These are phyloP conservation scores for Lomographa bimaculata DNA, from an alignment of 2,888 invertebrate species.

Conservation along the genomic window DNA sequence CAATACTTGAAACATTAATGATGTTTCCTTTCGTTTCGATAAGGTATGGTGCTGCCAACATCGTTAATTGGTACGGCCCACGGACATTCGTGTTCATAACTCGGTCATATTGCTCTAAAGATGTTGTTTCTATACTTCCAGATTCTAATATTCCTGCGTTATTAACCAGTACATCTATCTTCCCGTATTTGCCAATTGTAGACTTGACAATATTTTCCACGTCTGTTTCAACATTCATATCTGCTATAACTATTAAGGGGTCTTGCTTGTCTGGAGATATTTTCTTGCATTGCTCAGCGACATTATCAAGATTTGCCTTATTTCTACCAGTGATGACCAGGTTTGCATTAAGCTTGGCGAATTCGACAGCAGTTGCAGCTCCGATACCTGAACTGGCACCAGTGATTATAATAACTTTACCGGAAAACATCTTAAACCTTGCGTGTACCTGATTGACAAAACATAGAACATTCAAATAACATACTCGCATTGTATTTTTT, in stretches of 20 bases:
- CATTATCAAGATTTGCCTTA: constrained; percentile 85
- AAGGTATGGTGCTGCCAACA: constrained; percentile 92
- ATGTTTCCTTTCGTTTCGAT: constrained; percentile 91
- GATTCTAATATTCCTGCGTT: constrained; percentile 93
- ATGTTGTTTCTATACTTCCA: constrained; percentile 92
- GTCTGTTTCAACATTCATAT: constrained; percentile 87
- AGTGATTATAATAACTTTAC: constrained; percentile 85
- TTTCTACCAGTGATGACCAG: constrained; percentile 88
- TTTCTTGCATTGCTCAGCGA: constrained; percentile 82
- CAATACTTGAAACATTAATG: constrained; percentile 97
- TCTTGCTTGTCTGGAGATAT: constrained; percentile 57
- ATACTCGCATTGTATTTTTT: too few relatives aligned
- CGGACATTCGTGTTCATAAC: constrained; percentile 95
- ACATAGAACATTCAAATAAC: constrained; percentile 5
- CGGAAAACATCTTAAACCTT: constrained; percentile 63
- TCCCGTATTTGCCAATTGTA: constrained; percentile 86
- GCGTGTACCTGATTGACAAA: constrained; percentile 42
- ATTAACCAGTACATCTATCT: constrained; percentile 91
- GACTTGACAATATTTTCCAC: constrained; percentile 85
- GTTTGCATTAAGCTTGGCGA: constrained; percentile 86
- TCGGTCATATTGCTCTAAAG: constrained; percentile 92
- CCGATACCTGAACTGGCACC: constrained; percentile 92
- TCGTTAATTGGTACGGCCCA: constrained; percentile 89
- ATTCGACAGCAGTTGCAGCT: constrained; percentile 86
- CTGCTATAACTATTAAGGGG: constrained; percentile 84